Evolutionary conservation across 64 coral and sea anemone species (phyloP), one percentile per base, ranked within the genome.

Genomic region (Pocillopora damicornis): DNA sequence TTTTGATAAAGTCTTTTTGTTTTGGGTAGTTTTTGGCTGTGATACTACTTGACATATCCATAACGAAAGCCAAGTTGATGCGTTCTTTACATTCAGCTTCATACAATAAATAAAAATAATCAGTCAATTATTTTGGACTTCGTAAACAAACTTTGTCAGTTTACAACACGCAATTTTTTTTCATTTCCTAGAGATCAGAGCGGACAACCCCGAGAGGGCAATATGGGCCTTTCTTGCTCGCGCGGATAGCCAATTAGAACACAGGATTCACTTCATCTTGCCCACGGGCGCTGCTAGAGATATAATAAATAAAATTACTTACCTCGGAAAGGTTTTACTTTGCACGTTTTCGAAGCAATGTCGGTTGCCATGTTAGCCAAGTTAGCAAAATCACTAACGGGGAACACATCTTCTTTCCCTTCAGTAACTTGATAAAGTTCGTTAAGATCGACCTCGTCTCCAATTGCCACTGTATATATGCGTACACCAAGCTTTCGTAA

Each of bases 1-100:
- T 88, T 37, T 96, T 96, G 11, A 96, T 88, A 78, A 96, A 96
- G 56, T 92, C 83, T 74, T 87, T 83, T 80, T 96, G 75, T 76
- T 80, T 96, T 60, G 86, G 67, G 60, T 84, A 92, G 74, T 96
- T 90, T 1, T 78, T 73, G 11, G 73, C 61, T 4, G 87, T 88
- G 20, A 96, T 92, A 17, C 94, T 96, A 15, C 90, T 85, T 11
- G 88, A 89, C 63, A 77, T 77, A 45, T 80, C 88, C 76, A 89
- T 79, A 6, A 89, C 42, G 18, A 89, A 89, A 25, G 60, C 88
- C 35, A 89, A 72, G 76, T 89, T 77, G 57, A 77, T 66, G n/a
- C 30, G 26, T 16, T 88, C 73, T 65, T 75, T 76, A 37, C 86
- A 88, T 23, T 88, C 15, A 25, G 1, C 75, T 75, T 15, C 18